Evolutionary conservation across 2,797 vertebrate species (phyloP).

Genomic region (Xiphorhynchus erythropygius): DNA sequence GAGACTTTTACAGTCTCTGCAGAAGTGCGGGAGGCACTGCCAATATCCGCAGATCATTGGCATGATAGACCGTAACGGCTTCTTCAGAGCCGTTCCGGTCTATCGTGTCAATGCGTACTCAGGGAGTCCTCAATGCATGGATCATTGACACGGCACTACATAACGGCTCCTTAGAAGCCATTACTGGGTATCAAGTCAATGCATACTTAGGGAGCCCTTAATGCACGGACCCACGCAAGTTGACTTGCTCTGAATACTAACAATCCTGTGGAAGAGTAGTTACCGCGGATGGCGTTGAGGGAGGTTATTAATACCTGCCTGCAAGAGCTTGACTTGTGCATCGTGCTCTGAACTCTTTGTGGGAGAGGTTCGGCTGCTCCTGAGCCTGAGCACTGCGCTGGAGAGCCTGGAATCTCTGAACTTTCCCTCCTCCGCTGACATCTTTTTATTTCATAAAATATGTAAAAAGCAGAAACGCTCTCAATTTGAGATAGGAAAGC

Average conservation of each 20-base stretch:
- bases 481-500: background rate
- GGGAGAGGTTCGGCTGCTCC: background rate
- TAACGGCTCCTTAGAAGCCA: conserved; percentile 83
- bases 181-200: conserved; percentile 84
- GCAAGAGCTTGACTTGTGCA: fast-evolving
- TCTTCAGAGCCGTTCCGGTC: conserved; percentile 81
- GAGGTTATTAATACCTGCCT: background rate
- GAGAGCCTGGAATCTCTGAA: background rate
- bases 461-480: background rate
- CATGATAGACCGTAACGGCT: conserved; percentile 80
- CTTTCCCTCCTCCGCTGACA: background rate
- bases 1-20: conserved; percentile 71
- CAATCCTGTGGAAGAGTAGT: conserved; percentile 76
- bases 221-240: conserved; percentile 72
- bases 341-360: fast-evolving
- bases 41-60: conserved; percentile 82
- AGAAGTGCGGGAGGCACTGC: conserved; percentile 77
- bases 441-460: conserved; percentile 34
- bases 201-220: conserved; percentile 83
- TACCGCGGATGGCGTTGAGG: conserved; percentile 50
- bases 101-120: conserved; percentile 80
- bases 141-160: conserved; percentile 82
- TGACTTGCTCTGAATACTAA: conserved; percentile 80
- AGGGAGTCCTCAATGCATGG: conserved; percentile 81
- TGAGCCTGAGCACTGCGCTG: fast-evolving